Evolutionary conservation across 2,888 invertebrate genomes (phyloP).

Genomic region (Xylophagus ater): DNA sequence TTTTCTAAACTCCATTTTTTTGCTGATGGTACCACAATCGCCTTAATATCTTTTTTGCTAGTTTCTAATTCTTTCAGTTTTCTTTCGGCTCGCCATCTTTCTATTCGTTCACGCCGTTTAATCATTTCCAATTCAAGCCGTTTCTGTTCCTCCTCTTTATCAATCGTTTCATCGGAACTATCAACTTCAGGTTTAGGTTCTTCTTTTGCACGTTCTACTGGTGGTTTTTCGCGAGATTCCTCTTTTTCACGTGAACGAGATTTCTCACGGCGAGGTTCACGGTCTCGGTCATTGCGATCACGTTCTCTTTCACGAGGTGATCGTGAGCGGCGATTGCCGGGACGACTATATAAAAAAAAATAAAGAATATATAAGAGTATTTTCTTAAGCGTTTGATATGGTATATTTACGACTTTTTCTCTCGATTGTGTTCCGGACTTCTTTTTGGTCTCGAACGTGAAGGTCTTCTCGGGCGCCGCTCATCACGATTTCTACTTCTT

Average conservation of each 20-base stretch:
- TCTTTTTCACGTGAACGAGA: slow-evolving; percentile 22
- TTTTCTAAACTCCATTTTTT: slow-evolving; percentile 96
- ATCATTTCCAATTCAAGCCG: slow-evolving; percentile 91
- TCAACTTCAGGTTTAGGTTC: slow-evolving; percentile 22
- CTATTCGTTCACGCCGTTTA: slow-evolving; percentile 87
- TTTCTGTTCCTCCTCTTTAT: slow-evolving; percentile 79
- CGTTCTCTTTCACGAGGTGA: slow-evolving; percentile 44
- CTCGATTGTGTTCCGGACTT: slow-evolving; percentile 10
- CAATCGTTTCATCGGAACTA: slow-evolving; percentile 42
- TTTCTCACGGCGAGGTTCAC: slow-evolving; percentile 19
- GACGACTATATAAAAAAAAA: slow-evolving; percentile 10
- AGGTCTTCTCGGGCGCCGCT: slow-evolving; percentile 9
- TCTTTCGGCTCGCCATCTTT: slow-evolving; percentile 89
- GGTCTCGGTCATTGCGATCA: slow-evolving; percentile 37
- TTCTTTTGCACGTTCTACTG: slow-evolving; percentile 19
- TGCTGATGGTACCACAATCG: slow-evolving; percentile 46
- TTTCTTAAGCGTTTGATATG: not conserved
- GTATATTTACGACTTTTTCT: slow-evolving; percentile 13
- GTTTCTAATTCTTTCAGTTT: slow-evolving; percentile 77
- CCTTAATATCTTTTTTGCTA: slow-evolving; percentile 65
- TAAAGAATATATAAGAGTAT: not conserved
- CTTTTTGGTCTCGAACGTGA: slow-evolving; percentile 7
- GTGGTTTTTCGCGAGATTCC: slow-evolving; percentile 12
- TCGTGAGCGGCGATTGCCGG: slow-evolving; percentile 17
- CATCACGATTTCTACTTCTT: slow-evolving; percentile 47